Percentiles rank a stretch among this genome's conserved stretches.
phyloP scores from a whole-genome alignment of 2,113 vertebrate species.

The Tupaia chinensis region DNA sequence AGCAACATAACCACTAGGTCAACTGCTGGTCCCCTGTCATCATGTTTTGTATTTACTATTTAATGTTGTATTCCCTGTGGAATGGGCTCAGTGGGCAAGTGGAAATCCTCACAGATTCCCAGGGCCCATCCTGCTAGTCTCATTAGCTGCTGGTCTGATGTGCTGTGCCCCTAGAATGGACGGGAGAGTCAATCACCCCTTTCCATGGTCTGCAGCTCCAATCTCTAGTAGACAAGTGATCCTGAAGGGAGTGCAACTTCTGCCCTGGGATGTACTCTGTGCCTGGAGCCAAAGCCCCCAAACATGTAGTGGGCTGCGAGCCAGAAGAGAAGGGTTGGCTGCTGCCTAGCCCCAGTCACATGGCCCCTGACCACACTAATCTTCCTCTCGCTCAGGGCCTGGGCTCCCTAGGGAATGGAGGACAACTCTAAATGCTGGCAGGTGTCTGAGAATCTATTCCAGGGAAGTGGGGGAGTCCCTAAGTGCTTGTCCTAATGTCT shows the following conservation, averaged over 20 bases:
- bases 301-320: not conserved
- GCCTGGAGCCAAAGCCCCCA: not conserved
- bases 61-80: not conserved
- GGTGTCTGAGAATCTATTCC: not conserved
- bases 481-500: not conserved
- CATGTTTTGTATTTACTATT: not conserved
- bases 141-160: not conserved
- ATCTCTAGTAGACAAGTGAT: not conserved
- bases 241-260: not conserved
- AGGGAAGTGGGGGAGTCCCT: no score
- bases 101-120: no score
- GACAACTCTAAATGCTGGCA: rapidly evolving
- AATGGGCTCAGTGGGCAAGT: rapidly evolving
- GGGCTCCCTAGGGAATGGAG: rapidly evolving
- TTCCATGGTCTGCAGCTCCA: not conserved
- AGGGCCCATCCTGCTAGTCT: not conserved
- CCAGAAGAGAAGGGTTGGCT: not conserved
- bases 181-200: not conserved
- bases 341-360: not conserved
- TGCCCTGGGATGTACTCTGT: not conserved
- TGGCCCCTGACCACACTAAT: not conserved
- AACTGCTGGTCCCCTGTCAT: not conserved
- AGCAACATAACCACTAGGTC: no score
- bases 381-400: not conserved
- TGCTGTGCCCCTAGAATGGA: no score